Base-by-base conservation (phyloP, 2,888 invertebrate genomes). In the Drosophila pullipes region DNA sequence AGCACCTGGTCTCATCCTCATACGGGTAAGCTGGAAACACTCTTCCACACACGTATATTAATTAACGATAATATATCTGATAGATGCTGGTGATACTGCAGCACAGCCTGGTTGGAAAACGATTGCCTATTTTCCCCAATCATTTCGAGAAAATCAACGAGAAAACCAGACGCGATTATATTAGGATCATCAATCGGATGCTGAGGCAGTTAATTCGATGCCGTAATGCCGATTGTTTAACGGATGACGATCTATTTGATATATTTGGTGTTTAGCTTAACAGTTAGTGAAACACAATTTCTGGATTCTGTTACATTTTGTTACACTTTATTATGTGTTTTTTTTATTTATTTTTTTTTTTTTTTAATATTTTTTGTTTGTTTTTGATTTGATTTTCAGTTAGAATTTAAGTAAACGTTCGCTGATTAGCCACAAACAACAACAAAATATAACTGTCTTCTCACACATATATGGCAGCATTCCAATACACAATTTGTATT, bases 361-460 rank as follows among this genome's bases (percentile, higher is more conserved):
- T 5, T 52, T 16, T 35, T 65, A 7, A 7, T 30, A 7, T 31
- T 9, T 65, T 58, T 59, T 58, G 65, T 67, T 63, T 73, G 44
- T 67, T 44, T 60, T 72, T 76, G 61, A 63, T 62, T 79, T 49
- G 49, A 64, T 66, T 85, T 79, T 65, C 64, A 69, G 89, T 85
- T 85, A 89, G 82, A 81, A 68, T 82, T 80, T 68, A 66, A 74
- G 81, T 65, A 76, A 80, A 82, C 58, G 60, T 60, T 69, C 50
- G 64, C 71, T 71, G 78, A 65, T 57, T 30, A 41, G 58, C 58
- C 58, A 58, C 30, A 78, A 80, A 79, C 76, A 69, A 79, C 76
- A 66, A 58, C 33, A 53, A 39, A 31, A 41, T 28, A 53, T 39
- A 54, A 35, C 55, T 52, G 41, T 60, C 58, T 54, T 50, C 54